phyloP scores from a whole-genome alignment of 1,140 invertebrate genomes.

The Neomicropteryx cornuta region DNA sequence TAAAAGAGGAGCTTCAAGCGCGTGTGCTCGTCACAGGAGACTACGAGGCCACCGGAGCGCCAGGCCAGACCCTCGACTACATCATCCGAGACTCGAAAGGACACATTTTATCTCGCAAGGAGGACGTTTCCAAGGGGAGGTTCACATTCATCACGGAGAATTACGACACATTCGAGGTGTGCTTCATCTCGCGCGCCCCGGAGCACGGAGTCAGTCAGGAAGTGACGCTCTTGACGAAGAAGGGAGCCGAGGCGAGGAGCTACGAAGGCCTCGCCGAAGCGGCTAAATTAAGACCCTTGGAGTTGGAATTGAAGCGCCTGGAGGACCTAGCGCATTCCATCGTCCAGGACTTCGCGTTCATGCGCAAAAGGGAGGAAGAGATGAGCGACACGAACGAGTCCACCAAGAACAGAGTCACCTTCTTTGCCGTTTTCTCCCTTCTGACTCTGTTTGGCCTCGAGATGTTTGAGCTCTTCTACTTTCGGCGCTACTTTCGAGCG shows the following conservation, averaged over 20 bases:
- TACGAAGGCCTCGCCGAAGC: constrained; percentile 87
- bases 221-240: constrained; percentile 68
- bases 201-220: constrained; percentile 64
- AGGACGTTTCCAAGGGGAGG: constrained; percentile 69
- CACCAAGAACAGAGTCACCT: constrained; percentile 85
- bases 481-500: constrained; percentile 86
- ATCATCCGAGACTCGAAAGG: constrained; percentile 74
- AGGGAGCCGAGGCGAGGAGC: constrained; percentile 86
- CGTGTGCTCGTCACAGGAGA: constrained; percentile 77
- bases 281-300: constrained; percentile 87
- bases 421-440: constrained; percentile 92
- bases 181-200: constrained; percentile 62
- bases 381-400: constrained; percentile 95
- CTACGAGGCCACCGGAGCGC: constrained; percentile 63
- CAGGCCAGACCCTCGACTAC: constrained; percentile 67
- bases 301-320: constrained; percentile 80
- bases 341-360: constrained; percentile 86
- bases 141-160: constrained; percentile 84
- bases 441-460: constrained; percentile 78
- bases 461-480: constrained; percentile 89
- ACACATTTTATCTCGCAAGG: constrained; percentile 66
- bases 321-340: constrained; percentile 90
- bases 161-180: constrained; percentile 82
- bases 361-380: constrained; percentile 85
- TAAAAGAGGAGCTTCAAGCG: constrained; percentile 79